Base-by-base conservation (phyloP, 1,140 invertebrate species). In the Bombus waltoni region DNA sequence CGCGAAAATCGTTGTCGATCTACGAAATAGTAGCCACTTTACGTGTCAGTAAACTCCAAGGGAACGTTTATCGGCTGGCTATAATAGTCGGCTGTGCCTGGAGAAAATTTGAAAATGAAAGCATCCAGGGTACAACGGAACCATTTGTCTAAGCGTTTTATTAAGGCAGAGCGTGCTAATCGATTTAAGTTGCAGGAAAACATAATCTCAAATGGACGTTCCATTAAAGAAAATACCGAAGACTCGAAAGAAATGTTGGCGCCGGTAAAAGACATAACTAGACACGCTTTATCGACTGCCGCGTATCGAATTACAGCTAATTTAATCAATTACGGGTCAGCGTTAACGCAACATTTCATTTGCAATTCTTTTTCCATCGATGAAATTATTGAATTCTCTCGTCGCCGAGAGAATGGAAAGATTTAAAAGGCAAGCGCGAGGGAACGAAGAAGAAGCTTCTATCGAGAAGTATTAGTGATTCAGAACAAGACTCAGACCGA, bases 21-120 rank as follows among this genome's bases (percentile, higher is more conserved):
- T 42, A 38, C 57, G 59, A 35, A 53, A 71, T 44, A 32, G 32
- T 25, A 8, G 80, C 13, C 59, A 57, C 32, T 77, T 83, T 15
- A 59, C 81, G 74, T 77, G 44, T 70, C 82, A 40, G 73, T 77
- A 57, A 83, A 40, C 35, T 22, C 35, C 68, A 40, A 57, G 62
- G 35, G 38, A 42, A 70, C 73, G 62, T 32, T 83, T 68, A 77
- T 83, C 73, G 73, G 5, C 18, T 38, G 25, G 6, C n/a, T 18
- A 32, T 9, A 22, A 32, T 25, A 6, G 32, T 57, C 25, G 65
- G 25, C 10, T 25, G 6, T 11, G 1, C 6, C 18, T 38, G 1
- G 44, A 25, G 25, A 22, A 71, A 71, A 53, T 57, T 57, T 35
- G 66, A 71, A 32, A 81, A 81, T 42, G 79, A 35, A 59, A 72